These are phyloP conservation scores for Lutraria rhynchaena DNA, from an alignment of 1,140 invertebrate species.

Conservation along the genomic window DNA sequence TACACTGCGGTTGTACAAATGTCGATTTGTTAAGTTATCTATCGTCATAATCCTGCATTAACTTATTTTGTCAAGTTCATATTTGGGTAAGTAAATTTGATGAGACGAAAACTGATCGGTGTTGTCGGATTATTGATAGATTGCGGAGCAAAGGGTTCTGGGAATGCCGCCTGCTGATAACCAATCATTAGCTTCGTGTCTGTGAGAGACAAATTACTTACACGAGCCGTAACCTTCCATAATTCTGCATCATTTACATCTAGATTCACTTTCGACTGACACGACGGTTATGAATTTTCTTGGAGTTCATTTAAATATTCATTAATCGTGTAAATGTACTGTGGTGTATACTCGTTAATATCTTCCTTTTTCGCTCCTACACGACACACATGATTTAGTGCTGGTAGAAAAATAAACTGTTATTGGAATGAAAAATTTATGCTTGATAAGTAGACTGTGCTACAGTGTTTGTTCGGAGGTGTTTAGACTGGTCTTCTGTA, in stretches of 20 bases:
- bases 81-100: slow-evolving; percentile 30
- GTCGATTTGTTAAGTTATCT: slow-evolving; percentile 14
- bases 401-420: slow-evolving; percentile 29
- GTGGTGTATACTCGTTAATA: slow-evolving; percentile 37
- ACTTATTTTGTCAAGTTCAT: slow-evolving; percentile 32
- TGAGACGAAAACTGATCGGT: slow-evolving; percentile 29
- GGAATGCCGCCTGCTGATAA: slow-evolving; percentile 28
- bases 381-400: slow-evolving; percentile 19
- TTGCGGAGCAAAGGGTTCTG: slow-evolving; percentile 42
- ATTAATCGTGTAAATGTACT: slow-evolving; percentile 47
- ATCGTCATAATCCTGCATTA: slow-evolving; percentile 22
- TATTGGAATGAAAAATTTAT: slow-evolving; percentile 50
- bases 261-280: slow-evolving; percentile 35
- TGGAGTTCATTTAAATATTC: slow-evolving; percentile 56
- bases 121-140: slow-evolving; percentile 49
- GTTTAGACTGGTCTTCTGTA: slow-evolving; percentile 26
- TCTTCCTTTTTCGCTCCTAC: slow-evolving; percentile 23
- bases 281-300: slow-evolving; percentile 46
- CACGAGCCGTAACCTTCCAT: slow-evolving; percentile 50
- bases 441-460: slow-evolving; percentile 50
- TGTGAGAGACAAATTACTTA: slow-evolving; percentile 57
- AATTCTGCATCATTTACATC: slow-evolving; percentile 54
- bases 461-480: slow-evolving; percentile 29
- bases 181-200: slow-evolving; percentile 46
- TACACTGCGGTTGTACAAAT: too few species aligned